Evolutionary conservation across 1,140 invertebrate genomes (phyloP).

Genomic region (Aphaenogaster ashmeadi): DNA sequence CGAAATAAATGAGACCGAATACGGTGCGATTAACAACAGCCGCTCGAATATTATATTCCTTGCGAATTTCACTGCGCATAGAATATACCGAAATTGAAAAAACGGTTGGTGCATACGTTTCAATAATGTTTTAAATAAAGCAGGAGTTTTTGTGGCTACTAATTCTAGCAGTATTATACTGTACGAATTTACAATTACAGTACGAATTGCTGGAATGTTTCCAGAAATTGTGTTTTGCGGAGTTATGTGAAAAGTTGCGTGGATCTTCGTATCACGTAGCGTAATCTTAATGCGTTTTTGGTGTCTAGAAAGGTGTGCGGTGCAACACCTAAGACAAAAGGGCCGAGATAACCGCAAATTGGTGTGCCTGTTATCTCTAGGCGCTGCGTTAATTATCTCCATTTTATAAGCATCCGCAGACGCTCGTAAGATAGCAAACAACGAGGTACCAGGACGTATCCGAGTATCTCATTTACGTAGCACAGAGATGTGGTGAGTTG

Average conservation of each 20-base stretch:
- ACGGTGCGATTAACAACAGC: neutral
- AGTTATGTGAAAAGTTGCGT: neutral
- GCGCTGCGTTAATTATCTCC: conserved; percentile 54
- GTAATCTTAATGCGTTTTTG: conserved; percentile 50
- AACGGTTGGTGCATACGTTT: neutral
- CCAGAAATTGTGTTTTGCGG: neutral
- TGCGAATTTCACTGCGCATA: conserved; percentile 1
- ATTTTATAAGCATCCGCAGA: conserved; percentile 56
- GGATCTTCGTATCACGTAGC: conserved; percentile 13
- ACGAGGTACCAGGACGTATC: conserved; percentile 6
- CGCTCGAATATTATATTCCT: neutral
- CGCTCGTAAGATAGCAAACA: conserved; percentile 46
- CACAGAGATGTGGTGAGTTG: conserved; percentile 16
- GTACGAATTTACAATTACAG: neutral
- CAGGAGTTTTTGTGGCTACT: neutral
- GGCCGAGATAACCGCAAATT: conserved; percentile 42
- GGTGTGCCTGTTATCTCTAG: conserved; percentile 36
- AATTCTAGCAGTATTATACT: neutral
- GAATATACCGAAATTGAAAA: conserved; percentile 5
- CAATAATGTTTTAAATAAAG: neutral
- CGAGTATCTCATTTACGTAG: conserved; percentile 35
- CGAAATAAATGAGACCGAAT: neutral
- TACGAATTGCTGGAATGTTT: neutral
- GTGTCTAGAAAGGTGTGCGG: neutral
- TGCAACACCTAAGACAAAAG: conserved; percentile 39